Evolutionary conservation across 2,888 invertebrate species (phyloP).

Genomic region (Clanis bilineata): DNA sequence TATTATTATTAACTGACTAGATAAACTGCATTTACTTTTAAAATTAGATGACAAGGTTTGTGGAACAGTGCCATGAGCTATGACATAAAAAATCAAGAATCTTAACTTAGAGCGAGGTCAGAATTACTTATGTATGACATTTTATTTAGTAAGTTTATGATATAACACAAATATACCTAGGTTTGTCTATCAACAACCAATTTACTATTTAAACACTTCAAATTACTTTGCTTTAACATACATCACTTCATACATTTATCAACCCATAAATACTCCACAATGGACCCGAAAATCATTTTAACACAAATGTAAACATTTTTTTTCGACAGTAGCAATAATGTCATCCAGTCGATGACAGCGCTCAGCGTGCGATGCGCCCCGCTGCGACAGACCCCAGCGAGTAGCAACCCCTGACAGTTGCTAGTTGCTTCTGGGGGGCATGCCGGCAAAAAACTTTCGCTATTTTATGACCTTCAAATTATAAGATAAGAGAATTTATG

Average conservation of each 20-base stretch:
- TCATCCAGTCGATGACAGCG: slow-evolving; percentile 5
- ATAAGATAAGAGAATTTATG: slow-evolving; percentile 4
- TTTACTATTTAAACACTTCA: no score
- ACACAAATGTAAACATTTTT: slow-evolving; percentile 2
- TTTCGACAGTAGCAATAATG: not conserved
- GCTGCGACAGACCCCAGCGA: not conserved
- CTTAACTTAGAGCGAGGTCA: no score
- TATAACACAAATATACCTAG: no score
- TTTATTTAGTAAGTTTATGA: no score
- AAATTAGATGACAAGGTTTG: no score
- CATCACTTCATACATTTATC: not conserved
- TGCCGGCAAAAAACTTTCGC: not conserved
- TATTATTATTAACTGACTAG: not conserved
- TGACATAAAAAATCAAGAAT: no score
- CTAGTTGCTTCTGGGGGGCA: not conserved
- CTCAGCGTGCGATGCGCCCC: not conserved
- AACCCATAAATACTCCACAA: not conserved
- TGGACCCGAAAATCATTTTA: not conserved
- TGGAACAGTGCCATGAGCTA: no score
- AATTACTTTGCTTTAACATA: no score
- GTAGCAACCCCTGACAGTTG: not conserved
- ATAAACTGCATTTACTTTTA: no score
- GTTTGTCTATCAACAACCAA: no score
- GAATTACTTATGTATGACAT: no score
- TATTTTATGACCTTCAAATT: not conserved